A percentile compares a stretch with the other conserved stretches of the same genome.
phyloP scores from a whole-genome alignment of 64 coral and sea anemone genomes.

The Acropora yongei region DNA sequence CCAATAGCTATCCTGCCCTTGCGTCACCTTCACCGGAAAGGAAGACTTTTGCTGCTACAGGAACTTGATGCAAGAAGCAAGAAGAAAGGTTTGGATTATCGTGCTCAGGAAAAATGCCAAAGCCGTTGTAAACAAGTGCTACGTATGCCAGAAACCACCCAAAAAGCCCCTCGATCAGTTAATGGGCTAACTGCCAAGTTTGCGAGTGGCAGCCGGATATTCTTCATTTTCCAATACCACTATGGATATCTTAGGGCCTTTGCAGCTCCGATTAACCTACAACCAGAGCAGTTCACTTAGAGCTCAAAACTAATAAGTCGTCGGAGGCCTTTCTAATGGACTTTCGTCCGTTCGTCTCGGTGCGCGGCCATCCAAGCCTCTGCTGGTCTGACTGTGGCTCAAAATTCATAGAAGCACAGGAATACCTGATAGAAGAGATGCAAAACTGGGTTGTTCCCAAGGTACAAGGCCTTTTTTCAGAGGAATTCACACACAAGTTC shows the following conservation, averaged over 20 bases:
- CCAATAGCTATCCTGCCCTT: slow-evolving; percentile 7
- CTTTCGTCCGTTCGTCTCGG: slow-evolving; percentile 41
- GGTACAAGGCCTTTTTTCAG: slow-evolving; percentile 33
- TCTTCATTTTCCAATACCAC: slow-evolving; percentile 58
- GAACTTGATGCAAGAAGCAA: slow-evolving; percentile 23
- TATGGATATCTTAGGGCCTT: slow-evolving; percentile 71
- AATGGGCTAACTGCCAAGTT: slow-evolving; percentile 76
- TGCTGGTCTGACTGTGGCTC: slow-evolving; percentile 65
- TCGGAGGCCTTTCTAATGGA: slow-evolving; percentile 58
- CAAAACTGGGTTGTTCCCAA: slow-evolving; percentile 48
- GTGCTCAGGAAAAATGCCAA: slow-evolving; percentile 12
- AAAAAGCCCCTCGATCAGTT: slow-evolving; percentile 61
- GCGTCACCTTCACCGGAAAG: slow-evolving; percentile 13
- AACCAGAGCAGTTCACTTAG: slow-evolving; percentile 54
- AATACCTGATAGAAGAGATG: slow-evolving; percentile 43
- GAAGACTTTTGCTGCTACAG: slow-evolving; percentile 43
- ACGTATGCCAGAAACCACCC: slow-evolving; percentile 54
- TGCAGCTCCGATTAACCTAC: slow-evolving; percentile 54
- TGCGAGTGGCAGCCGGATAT: slow-evolving; percentile 31
- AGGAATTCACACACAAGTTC: neutral
- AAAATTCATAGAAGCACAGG: slow-evolving; percentile 58
- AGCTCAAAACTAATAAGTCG: slow-evolving; percentile 40
- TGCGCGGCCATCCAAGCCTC: slow-evolving; percentile 53
- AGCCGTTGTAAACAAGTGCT: slow-evolving; percentile 33
- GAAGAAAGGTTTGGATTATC: neutral